Percentiles rank a stretch among this genome's conserved stretches.
These are phyloP conservation scores for Cephonodes hylas DNA, from an alignment of 2,888 invertebrate genomes.

Conservation along the genomic window DNA sequence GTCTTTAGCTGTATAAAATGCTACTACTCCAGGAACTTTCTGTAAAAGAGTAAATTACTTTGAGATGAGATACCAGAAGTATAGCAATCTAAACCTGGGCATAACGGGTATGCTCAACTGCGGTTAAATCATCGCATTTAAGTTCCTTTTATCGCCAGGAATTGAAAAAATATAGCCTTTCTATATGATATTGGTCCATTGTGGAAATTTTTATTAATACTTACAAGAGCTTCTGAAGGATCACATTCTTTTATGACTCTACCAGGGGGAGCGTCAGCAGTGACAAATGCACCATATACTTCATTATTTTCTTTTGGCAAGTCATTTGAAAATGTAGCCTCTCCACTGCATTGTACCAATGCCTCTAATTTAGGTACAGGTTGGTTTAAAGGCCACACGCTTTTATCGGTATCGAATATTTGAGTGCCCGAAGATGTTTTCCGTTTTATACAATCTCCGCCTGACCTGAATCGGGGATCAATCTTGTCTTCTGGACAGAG, in stretches of 20 bases:
- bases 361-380: constrained; percentile 89
- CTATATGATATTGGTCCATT: neutral
- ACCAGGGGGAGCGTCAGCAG: constrained; percentile 80
- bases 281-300: constrained; percentile 86
- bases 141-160: no score
- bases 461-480: constrained; percentile 75
- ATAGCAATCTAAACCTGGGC: no score
- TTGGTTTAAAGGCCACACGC: constrained; percentile 87
- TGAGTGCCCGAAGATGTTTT: constrained; percentile 86
- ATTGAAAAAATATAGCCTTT: no score
- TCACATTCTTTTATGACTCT: constrained; percentile 82
- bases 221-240: constrained; percentile 84
- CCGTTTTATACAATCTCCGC: constrained; percentile 81
- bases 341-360: constrained; percentile 85
- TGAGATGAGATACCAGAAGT: neutral
- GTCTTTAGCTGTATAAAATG: constrained; percentile 83
- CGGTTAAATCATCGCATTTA: no score
- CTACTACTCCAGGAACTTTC: constrained; percentile 82
- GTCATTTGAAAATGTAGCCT: constrained; percentile 89
- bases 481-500: constrained; percentile 76
- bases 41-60: constrained; percentile 40
- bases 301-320: constrained; percentile 84
- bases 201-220: constrained; percentile 25
- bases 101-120: no score
- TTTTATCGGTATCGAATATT: constrained; percentile 85